phyloP scores from a whole-genome alignment of 2,888 invertebrate species.

The Auanema sp. region DNA sequence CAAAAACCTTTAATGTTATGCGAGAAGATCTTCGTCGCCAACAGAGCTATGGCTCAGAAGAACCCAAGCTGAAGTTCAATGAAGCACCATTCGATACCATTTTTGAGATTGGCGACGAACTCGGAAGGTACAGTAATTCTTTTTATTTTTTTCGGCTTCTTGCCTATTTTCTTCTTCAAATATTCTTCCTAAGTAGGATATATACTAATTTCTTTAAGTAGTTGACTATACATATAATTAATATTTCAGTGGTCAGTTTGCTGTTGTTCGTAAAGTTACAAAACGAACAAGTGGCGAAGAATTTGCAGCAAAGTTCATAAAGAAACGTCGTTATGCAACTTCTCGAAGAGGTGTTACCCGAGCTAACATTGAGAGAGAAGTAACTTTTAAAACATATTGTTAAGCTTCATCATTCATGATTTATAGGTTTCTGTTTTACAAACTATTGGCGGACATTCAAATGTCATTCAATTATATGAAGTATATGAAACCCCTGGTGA shows the following conservation, averaged over 20 bases:
- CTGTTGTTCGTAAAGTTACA: conserved; percentile 71
- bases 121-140: conserved; percentile 67
- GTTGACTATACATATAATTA: conserved; percentile 10
- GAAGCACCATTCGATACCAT: conserved; percentile 69
- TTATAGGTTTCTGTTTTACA: conserved; percentile 67
- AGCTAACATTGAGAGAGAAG: conserved; percentile 72
- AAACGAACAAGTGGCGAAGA: conserved; percentile 69
- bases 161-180: not conserved
- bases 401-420: not conserved
- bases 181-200: not conserved
- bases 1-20: conserved; percentile 7
- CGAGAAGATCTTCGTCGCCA: conserved; percentile 17
- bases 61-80: conserved; percentile 35
- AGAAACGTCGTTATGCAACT: conserved; percentile 68
- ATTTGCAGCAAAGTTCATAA: conserved; percentile 74
- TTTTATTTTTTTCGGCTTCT: conserved; percentile 2
- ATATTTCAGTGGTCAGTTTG: conserved; percentile 72
- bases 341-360: conserved; percentile 70
- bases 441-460: conserved; percentile 71
- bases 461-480: conserved; percentile 72
- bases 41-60: conserved; percentile 7
- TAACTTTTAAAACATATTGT: conserved; percentile 16
- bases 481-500: conserved; percentile 72
- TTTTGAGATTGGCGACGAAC: conserved; percentile 70
- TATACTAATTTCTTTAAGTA: not conserved